Conservation (phyloP, 2,888 invertebrate species). For the Ellobium chinense region DNA sequence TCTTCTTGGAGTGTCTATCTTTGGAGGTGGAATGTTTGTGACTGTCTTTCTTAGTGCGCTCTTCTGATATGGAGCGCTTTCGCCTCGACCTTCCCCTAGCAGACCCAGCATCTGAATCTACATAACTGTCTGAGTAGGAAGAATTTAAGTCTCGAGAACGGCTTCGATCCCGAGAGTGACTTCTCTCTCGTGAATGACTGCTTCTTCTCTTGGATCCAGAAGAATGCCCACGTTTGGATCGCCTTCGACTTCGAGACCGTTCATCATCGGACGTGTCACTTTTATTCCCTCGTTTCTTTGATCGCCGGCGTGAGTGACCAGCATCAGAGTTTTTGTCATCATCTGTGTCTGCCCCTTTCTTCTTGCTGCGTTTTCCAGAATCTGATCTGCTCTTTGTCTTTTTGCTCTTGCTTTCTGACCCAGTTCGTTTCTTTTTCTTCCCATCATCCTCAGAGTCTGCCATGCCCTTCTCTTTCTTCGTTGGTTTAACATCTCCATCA, state of each 20-base stretch:
- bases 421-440: background rate
- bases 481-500: background rate
- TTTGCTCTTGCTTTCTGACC: background rate
- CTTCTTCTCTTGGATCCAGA: background rate
- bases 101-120: conserved; percentile 16
- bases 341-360: background rate
- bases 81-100: conserved; percentile 14
- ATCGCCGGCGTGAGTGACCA: background rate
- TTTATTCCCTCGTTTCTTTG: background rate
- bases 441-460: background rate
- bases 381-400: background rate
- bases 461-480: background rate
- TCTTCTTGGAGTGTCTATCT: background rate
- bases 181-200: background rate
- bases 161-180: conserved; percentile 5
- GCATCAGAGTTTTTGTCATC: background rate
- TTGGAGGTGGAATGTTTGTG: background rate
- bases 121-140: background rate
- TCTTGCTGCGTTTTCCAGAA: background rate
- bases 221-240: background rate
- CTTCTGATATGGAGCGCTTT: conserved; percentile 22
- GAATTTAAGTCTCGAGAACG: conserved; percentile 30
- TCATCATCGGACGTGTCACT: conserved; percentile 12
- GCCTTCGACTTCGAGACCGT: background rate
- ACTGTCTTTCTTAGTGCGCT: background rate